Evolutionary conservation across 1,140 invertebrate species (phyloP).

Genomic region (Trinorchestia longiramus): DNA sequence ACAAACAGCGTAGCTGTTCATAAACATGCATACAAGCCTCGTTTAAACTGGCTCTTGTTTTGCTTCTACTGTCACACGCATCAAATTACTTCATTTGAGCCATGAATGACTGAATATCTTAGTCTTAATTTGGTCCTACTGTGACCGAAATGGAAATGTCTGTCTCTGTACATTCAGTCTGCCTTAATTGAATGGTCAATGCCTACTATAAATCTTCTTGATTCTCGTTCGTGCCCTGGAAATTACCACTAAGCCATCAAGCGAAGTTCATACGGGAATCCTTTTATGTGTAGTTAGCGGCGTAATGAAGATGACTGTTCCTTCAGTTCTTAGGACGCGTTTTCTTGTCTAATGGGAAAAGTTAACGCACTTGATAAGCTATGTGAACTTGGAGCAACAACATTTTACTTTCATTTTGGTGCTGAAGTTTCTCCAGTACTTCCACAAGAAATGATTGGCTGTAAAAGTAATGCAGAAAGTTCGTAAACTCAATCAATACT

Average conservation of each 20-base stretch:
- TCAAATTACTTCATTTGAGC: not conserved
- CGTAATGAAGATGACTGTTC: not conserved
- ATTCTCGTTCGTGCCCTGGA: not conserved
- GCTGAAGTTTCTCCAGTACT: not conserved
- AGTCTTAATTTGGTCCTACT: not conserved
- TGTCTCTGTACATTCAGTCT: not conserved
- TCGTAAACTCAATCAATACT: not conserved
- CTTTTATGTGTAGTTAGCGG: not conserved
- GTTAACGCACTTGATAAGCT: not conserved
- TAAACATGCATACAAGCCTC: too few species aligned
- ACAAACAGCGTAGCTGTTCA: not conserved
- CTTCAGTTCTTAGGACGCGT: not conserved
- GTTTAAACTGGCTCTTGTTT: not conserved
- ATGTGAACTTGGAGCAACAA: not conserved
- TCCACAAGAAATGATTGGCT: not conserved
- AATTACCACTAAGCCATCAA: not conserved
- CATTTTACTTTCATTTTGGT: not conserved
- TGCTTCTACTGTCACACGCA: not conserved
- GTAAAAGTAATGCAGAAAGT: not conserved
- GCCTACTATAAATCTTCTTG: not conserved
- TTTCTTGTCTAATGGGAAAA: not conserved
- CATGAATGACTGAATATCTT: not conserved
- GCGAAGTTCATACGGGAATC: not conserved
- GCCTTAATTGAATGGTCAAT: slow-evolving; percentile 1
- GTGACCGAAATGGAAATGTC: not conserved